Percentiles rank a stretch among this genome's conserved stretches.
Evolutionary conservation across 1,140 invertebrate genomes (phyloP).

Genomic region (fruit fly (Drosophila melanogaster)): DNA sequence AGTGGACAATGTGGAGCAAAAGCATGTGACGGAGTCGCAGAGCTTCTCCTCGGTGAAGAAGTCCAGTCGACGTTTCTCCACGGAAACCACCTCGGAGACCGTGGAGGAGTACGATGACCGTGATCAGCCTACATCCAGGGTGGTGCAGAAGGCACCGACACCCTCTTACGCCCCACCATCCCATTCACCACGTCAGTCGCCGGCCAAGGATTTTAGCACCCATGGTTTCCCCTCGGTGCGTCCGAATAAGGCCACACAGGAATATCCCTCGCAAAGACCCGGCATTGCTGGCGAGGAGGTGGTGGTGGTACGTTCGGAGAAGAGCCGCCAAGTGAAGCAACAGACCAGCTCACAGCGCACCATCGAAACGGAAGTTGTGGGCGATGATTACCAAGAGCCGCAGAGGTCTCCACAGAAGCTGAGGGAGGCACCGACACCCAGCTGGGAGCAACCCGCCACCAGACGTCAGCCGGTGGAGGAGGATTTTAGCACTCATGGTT

Average conservation of each 20-base stretch:
- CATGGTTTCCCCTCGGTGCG: conserved; percentile 81
- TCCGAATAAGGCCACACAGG: conserved; percentile 76
- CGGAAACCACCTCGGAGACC: conserved; percentile 79
- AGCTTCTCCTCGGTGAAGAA: conserved; percentile 75
- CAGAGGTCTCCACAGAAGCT: conserved; percentile 29
- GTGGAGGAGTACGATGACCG: conserved; percentile 70
- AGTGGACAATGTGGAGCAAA: conserved; percentile 62
- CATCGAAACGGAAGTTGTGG: conserved; percentile 54
- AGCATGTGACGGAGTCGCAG: conserved; percentile 66
- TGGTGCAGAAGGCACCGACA: neutral
- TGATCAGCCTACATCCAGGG: conserved; percentile 27
- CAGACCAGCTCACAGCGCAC: conserved; percentile 58
- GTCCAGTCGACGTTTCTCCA: conserved; percentile 74
- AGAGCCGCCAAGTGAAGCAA: conserved; percentile 69
- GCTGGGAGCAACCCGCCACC: conserved; percentile 4
- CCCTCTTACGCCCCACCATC: conserved; percentile 33
- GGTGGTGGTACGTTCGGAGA: conserved; percentile 59
- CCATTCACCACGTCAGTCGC: conserved; percentile 22
- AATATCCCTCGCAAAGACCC: conserved; percentile 64
- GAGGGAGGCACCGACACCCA: conserved; percentile 46
- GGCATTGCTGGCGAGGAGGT: conserved; percentile 52
- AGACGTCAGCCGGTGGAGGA: conserved; percentile 35
- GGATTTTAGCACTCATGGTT: conserved; percentile 65
- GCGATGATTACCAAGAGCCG: conserved; percentile 26
- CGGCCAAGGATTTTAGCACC: conserved; percentile 65